Evolutionary conservation across 2,797 vertebrate species (phyloP).

Genomic region (Onychomys leucogaster): DNA sequence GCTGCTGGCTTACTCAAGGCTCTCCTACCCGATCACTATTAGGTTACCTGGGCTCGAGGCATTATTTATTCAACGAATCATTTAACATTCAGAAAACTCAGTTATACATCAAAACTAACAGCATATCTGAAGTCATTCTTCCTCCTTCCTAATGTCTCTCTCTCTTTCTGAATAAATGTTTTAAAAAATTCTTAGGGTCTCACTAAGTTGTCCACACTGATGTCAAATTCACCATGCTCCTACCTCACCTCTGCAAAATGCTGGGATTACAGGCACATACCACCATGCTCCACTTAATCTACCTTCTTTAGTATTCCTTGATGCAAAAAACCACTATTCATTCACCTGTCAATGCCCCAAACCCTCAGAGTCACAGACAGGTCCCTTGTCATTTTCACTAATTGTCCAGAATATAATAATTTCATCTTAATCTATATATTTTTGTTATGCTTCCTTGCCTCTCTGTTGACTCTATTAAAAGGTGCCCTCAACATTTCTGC

Average conservation of each 20-base stretch:
- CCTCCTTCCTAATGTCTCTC: background rate
- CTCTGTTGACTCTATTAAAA: background rate
- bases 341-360: background rate
- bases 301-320: background rate
- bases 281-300: background rate
- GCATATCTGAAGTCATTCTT: background rate
- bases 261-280: background rate
- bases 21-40: background rate
- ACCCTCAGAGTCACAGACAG: background rate
- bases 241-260: background rate
- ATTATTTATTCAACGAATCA: background rate
- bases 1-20: background rate
- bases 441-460: slow-evolving; percentile 3
- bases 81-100: background rate
- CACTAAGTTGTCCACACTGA: background rate
- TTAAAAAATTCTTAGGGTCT: background rate
- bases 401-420: background rate
- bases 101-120: background rate
- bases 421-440: background rate
- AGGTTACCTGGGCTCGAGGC: background rate
- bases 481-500: background rate
- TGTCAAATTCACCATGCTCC: background rate
- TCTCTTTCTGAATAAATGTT: background rate
- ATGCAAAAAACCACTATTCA: background rate
- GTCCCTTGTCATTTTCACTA: background rate